Conservation (phyloP, 2,888 invertebrate genomes). For the Congeria kusceri region DNA sequence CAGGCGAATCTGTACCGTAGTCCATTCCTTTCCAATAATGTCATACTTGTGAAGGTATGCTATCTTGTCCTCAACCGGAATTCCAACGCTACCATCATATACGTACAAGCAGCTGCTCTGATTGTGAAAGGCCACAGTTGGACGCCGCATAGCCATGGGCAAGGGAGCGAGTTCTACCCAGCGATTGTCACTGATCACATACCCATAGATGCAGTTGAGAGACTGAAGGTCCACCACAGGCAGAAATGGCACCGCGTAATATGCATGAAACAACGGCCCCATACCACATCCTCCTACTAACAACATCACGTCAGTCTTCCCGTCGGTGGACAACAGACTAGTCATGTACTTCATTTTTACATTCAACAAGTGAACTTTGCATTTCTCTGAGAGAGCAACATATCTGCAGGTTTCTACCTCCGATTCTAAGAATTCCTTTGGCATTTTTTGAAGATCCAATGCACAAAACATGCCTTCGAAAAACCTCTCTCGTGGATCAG, state of each 20-base stretch:
- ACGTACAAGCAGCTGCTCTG: constrained; percentile 65
- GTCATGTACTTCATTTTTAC: constrained; percentile 68
- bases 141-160: constrained; percentile 69
- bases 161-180: constrained; percentile 76
- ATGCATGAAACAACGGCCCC: constrained; percentile 64
- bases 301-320: constrained; percentile 67
- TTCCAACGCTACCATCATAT: constrained; percentile 53
- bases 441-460: constrained; percentile 67
- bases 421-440: constrained; percentile 57
- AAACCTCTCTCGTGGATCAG: constrained; percentile 49
- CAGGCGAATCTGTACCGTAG: constrained; percentile 58
- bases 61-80: constrained; percentile 38
- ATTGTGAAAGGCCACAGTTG: constrained; percentile 63
- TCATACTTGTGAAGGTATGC: constrained; percentile 63
- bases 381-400: constrained; percentile 63
- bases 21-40: constrained; percentile 68
- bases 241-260: constrained; percentile 62
- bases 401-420: constrained; percentile 61
- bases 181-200: constrained; percentile 70
- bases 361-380: constrained; percentile 66
- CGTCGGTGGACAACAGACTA: constrained; percentile 63
- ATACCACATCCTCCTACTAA: constrained; percentile 71
- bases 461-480: constrained; percentile 72
- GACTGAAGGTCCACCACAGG: constrained; percentile 66
- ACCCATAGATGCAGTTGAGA: constrained; percentile 70